Conservation (phyloP, 1,140 invertebrate genomes). For the Zaprionus kolodkinae region DNA sequence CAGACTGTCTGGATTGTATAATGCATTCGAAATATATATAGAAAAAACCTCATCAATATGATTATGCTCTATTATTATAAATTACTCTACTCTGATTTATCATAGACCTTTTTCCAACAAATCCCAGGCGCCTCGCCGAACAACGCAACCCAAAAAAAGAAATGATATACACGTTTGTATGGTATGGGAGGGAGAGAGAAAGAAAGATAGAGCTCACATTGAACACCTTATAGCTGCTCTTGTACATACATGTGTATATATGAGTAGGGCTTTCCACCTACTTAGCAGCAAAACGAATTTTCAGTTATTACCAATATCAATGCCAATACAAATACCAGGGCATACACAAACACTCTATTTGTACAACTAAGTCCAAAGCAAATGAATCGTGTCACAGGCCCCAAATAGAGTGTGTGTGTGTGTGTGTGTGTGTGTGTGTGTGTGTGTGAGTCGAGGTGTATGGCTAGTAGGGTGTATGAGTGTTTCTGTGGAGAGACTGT, state of each 20-base stretch:
- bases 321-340: constrained; percentile 68
- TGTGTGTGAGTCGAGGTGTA: too few relatives aligned
- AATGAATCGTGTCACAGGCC: constrained; percentile 56
- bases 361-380: constrained; percentile 70
- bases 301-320: constrained; percentile 76
- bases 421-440: constrained; percentile 9
- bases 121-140: constrained; percentile 58
- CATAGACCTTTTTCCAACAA: constrained; percentile 7
- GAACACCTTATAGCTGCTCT: constrained; percentile 35
- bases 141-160: not conserved
- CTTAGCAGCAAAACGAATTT: constrained; percentile 59
- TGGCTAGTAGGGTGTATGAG: constrained; percentile 10
- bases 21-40: not conserved
- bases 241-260: constrained; percentile 12
- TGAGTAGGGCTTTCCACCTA: constrained; percentile 51
- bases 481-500: constrained; percentile 35
- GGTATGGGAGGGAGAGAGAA: constrained; percentile 6
- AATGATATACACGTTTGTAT: constrained; percentile 17
- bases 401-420: constrained; percentile 8
- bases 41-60: too few relatives aligned
- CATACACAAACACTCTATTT: constrained; percentile 56
- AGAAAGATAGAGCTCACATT: too few relatives aligned
- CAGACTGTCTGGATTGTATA: too few relatives aligned
- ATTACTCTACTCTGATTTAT: not conserved
- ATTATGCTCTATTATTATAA: not conserved